These are phyloP conservation scores for Xiphophorus maculatus DNA, from an alignment of 2,113 vertebrate species.

Conservation along the genomic window DNA sequence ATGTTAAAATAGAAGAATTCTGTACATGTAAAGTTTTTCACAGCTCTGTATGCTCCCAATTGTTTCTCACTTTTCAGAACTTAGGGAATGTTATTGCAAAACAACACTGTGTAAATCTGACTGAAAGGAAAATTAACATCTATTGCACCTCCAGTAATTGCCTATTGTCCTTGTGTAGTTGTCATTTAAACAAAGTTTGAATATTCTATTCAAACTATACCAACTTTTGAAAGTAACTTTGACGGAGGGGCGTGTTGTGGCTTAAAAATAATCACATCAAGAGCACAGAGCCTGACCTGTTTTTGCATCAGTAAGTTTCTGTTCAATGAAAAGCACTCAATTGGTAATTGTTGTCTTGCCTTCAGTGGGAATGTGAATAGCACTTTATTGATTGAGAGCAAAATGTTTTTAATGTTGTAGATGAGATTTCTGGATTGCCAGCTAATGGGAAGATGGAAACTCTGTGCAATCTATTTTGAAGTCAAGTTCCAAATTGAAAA, in stretches of 20 bases:
- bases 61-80: not conserved
- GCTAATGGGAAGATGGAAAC: conserved; percentile 80
- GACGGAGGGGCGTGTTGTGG: conserved; percentile 66
- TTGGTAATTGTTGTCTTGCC: conserved; percentile 73
- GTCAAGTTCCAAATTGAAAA: conserved; percentile 83
- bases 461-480: conserved; percentile 81
- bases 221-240: conserved; percentile 80
- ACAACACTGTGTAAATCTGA: not conserved
- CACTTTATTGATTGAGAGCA: conserved; percentile 80
- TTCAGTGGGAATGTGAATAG: conserved; percentile 80
- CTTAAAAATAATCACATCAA: conserved; percentile 78
- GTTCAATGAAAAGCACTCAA: conserved; percentile 65
- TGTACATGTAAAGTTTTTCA: not conserved
- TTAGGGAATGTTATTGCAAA: not conserved
- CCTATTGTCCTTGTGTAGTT: conserved; percentile 47
- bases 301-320: conserved; percentile 72
- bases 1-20: not conserved
- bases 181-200: conserved; percentile 71
- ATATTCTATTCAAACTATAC: conserved; percentile 63
- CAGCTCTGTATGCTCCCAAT: not conserved
- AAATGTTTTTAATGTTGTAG: conserved; percentile 86
- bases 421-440: conserved; percentile 83
- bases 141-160: conserved; percentile 40
- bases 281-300: conserved; percentile 71
- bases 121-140: not conserved